Evolutionary conservation across 1,140 invertebrate genomes (phyloP).

Genomic region (Drosophila teissieri): DNA sequence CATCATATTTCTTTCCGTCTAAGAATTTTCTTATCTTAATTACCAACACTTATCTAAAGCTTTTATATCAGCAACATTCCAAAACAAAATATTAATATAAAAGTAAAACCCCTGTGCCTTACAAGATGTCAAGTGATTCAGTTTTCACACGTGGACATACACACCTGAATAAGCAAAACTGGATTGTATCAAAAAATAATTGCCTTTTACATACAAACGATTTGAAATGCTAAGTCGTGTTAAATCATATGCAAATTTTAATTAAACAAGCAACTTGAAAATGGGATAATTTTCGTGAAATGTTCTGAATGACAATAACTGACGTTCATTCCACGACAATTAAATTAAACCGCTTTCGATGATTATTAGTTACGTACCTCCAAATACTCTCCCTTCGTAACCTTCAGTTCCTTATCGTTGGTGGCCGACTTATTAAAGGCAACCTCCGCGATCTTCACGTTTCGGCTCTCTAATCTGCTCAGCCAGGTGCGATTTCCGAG

Average conservation of each 20-base stretch:
- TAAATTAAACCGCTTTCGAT: too few species aligned
- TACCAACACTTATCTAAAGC: neutral
- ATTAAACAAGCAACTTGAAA: slow-evolving; percentile 3
- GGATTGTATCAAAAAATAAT: neutral
- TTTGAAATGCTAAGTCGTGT: neutral
- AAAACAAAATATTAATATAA: neutral
- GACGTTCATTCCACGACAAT: neutral
- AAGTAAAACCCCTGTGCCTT: neutral
- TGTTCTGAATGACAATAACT: neutral
- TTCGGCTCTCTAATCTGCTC: slow-evolving; percentile 66
- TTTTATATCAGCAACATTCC: neutral
- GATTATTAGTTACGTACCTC: slow-evolving; percentile 88
- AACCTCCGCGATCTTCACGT: slow-evolving; percentile 86
- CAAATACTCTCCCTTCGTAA: slow-evolving; percentile 96
- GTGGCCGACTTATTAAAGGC: slow-evolving; percentile 96
- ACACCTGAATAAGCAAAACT: neutral
- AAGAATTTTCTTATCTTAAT: neutral
- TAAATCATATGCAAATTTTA: neutral
- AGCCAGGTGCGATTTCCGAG: slow-evolving; percentile 69
- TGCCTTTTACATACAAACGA: neutral
- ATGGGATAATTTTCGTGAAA: neutral
- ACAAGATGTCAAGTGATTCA: neutral
- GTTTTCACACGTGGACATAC: neutral
- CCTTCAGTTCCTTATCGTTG: slow-evolving; percentile 98
- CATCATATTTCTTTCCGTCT: neutral